phyloP scores from a whole-genome alignment of 2,888 invertebrate species.

The Dynastes grantii region DNA sequence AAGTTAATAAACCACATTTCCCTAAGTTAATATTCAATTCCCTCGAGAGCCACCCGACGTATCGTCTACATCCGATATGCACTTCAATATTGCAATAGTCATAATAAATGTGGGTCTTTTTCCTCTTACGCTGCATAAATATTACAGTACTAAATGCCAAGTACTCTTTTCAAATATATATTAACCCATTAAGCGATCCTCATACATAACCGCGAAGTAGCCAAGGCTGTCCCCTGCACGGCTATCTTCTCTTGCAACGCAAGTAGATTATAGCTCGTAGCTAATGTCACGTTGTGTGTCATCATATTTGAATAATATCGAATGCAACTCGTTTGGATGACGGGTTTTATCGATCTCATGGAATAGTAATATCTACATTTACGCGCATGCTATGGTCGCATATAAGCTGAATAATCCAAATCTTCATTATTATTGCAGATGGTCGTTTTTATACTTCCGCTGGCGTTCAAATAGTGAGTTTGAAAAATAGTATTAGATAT shows the following conservation, averaged over 20 bases:
- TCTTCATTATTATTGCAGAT: too few species aligned
- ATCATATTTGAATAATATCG: too few species aligned
- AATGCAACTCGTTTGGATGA: too few species aligned
- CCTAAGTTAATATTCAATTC: slow-evolving; percentile 1
- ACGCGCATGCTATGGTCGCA: too few species aligned
- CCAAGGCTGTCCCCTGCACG: neutral
- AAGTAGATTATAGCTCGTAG: neutral
- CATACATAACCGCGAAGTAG: neutral
- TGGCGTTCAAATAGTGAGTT: too few species aligned
- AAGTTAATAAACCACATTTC: slow-evolving; percentile 3
- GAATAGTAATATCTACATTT: too few species aligned
- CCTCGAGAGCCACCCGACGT: neutral
- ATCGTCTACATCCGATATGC: neutral
- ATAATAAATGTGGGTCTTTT: neutral
- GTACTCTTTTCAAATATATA: slow-evolving; percentile 18
- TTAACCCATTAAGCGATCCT: neutral
- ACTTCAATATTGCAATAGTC: neutral
- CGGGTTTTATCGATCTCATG: too few species aligned
- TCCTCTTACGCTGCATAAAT: slow-evolving; percentile 1
- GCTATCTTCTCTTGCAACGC: neutral
- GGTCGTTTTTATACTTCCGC: too few species aligned
- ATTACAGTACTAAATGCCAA: neutral
- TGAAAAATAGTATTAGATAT: too few species aligned
- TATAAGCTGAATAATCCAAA: too few species aligned
- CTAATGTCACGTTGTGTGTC: neutral